Percentiles rank a stretch among this genome's conserved stretches.
These are phyloP conservation scores for Ephialtes manifestator DNA, from an alignment of 2,888 invertebrate genomes.

Conservation along the genomic window DNA sequence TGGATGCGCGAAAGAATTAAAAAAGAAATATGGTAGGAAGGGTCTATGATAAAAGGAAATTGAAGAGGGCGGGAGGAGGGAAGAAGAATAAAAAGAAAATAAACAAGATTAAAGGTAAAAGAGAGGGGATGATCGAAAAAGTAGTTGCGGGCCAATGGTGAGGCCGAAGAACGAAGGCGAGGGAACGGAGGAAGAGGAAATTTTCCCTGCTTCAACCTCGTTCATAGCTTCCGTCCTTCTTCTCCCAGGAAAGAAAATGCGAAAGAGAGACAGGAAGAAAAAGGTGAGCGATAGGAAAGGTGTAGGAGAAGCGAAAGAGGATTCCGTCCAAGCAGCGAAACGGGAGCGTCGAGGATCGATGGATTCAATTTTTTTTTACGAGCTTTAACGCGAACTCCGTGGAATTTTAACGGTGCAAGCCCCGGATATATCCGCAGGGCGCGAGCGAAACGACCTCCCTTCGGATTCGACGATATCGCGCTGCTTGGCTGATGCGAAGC, in stretches of 20 bases:
- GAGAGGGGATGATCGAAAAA: slow-evolving; percentile 30
- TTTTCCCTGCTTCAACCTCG: slow-evolving; percentile 14
- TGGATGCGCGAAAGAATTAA: not conserved
- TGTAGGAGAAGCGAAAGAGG: slow-evolving; percentile 8
- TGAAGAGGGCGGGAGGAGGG: not conserved
- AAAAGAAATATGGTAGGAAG: not conserved
- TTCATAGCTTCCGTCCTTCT: slow-evolving; percentile 41
- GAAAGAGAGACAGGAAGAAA: slow-evolving; percentile 36
- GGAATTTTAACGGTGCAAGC: slow-evolving; percentile 78
- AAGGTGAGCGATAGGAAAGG: slow-evolving; percentile 28
- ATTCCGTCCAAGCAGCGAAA: slow-evolving; percentile 34
- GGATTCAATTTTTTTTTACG: slow-evolving; percentile 81
- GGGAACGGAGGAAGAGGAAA: slow-evolving; percentile 23
- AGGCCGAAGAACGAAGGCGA: slow-evolving; percentile 12
- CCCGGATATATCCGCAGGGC: slow-evolving; percentile 45
- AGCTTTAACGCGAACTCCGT: slow-evolving; percentile 74
- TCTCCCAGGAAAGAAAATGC: slow-evolving; percentile 46
- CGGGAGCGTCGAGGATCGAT: slow-evolving; percentile 74
- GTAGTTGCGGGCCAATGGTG: slow-evolving; percentile 35
- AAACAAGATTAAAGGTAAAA: slow-evolving; percentile 23
- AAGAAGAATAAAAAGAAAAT: slow-evolving; percentile 22
- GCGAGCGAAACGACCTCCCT: slow-evolving; percentile 64
- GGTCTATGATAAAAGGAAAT: slow-evolving; percentile 10
- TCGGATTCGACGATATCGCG: slow-evolving; percentile 65
- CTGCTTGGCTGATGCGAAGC: slow-evolving; percentile 34